Conservation (phyloP, 2,888 invertebrate genomes). For the Capitulum mitella region DNA sequence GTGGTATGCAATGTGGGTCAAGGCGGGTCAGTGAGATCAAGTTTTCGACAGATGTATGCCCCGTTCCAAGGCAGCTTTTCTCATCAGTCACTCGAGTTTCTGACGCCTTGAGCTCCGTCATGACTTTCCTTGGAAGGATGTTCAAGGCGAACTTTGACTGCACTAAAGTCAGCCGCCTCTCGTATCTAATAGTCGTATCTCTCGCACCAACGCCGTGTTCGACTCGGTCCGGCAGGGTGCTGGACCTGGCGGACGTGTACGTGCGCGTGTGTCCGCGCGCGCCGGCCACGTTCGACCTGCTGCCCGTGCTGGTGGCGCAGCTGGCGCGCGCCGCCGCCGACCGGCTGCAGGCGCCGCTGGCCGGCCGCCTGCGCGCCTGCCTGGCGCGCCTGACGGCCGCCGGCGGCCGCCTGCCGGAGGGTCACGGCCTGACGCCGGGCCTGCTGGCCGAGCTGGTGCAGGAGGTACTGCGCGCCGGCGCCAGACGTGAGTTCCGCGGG, state of each 20-base stretch:
- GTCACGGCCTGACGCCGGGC: not conserved
- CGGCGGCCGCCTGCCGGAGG: not conserved
- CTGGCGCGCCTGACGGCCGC: not conserved
- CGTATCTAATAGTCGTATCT: too few species aligned
- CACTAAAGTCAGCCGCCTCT: too few species aligned
- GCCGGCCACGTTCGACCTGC: slow-evolving; percentile 2
- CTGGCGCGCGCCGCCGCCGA: not conserved
- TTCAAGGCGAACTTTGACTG: too few species aligned
- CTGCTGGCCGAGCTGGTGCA: slow-evolving; percentile 21
- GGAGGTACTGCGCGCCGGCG: not conserved
- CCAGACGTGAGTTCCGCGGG: not conserved
- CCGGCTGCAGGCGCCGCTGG: not conserved
- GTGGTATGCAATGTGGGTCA: too few species aligned
- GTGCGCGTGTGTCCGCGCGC: slow-evolving; percentile 10
- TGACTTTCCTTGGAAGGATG: too few species aligned
- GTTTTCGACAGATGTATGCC: too few species aligned
- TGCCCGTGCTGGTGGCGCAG: not conserved
- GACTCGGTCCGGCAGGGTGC: slow-evolving; percentile 22
- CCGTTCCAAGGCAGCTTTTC: too few species aligned
- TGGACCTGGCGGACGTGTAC: slow-evolving; percentile 24
- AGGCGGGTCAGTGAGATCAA: too few species aligned
- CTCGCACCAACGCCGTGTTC: too few species aligned
- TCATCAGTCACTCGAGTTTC: too few species aligned
- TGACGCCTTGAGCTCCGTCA: too few species aligned
- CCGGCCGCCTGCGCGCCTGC: slow-evolving; percentile 9